Evolutionary conservation across 2,113 vertebrate genomes (phyloP).

Genomic region (Phyllopteryx taeniolatus): DNA sequence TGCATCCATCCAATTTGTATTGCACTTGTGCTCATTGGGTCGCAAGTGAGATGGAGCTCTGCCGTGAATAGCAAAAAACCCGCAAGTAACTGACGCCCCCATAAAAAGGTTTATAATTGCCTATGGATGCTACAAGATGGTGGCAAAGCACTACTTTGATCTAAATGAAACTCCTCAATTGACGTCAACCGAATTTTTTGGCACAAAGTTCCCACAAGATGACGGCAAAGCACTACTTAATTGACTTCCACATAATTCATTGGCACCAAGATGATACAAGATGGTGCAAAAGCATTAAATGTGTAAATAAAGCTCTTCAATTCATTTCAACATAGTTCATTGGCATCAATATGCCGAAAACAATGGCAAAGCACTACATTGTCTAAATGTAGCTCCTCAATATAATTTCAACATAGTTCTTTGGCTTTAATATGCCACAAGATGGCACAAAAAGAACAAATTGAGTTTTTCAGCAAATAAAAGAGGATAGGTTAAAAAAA

Average conservation of each 20-base stretch:
- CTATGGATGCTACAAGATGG: too few species aligned
- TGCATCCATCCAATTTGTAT: too few species aligned
- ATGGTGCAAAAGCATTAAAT: background rate
- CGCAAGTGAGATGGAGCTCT: too few species aligned
- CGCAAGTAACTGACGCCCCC: too few species aligned
- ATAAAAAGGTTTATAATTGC: too few species aligned
- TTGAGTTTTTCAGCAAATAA: background rate
- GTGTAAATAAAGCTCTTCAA: background rate
- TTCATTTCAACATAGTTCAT: background rate
- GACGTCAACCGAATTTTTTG: background rate
- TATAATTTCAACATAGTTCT: too few species aligned
- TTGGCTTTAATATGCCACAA: background rate
- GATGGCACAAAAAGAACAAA: background rate
- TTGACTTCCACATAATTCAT: background rate
- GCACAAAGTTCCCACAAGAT: too few species aligned
- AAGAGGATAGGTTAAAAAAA: background rate
- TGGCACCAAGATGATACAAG: background rate
- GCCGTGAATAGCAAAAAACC: too few species aligned
- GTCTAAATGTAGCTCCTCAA: background rate
- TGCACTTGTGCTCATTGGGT: too few species aligned
- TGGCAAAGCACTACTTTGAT: background rate
- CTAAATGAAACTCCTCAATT: background rate
- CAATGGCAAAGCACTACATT: background rate
- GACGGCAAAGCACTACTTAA: background rate
- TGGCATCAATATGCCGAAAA: background rate